These are phyloP conservation scores for Alouatta palliata DNA, from an alignment of 2,113 vertebrate genomes.

Conservation along the genomic window DNA sequence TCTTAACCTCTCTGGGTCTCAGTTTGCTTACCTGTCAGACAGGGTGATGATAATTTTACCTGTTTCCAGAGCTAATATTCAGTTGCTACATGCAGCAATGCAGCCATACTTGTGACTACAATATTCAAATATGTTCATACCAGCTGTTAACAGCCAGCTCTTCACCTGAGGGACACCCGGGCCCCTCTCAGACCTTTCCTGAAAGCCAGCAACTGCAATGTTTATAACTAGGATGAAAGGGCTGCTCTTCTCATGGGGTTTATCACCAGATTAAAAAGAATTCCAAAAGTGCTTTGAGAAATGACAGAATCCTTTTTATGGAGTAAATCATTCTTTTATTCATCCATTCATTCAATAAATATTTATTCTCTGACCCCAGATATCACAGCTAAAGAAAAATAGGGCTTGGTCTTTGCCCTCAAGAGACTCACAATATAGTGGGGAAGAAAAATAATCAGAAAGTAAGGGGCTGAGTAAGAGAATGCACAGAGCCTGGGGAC, in stretches of 20 bases:
- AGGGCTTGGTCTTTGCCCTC: background rate
- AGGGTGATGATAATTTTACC: background rate
- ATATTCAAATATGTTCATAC: background rate
- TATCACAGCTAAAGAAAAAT: background rate
- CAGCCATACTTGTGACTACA: background rate
- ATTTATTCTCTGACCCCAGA: background rate
- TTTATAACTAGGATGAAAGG: background rate
- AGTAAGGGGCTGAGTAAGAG: background rate
- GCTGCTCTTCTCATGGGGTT: background rate
- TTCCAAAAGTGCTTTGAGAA: background rate
- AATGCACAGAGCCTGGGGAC: background rate
- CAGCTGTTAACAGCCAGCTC: background rate
- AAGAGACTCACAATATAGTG: background rate
- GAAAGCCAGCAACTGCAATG: background rate
- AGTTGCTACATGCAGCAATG: background rate
- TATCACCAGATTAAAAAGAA: background rate
- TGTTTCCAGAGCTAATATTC: background rate
- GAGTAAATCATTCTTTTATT: background rate
- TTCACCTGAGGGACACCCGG: background rate
- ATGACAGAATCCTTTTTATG: no score
- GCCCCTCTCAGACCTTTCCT: background rate
- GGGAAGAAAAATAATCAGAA: background rate
- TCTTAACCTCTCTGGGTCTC: background rate
- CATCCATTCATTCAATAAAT: background rate
- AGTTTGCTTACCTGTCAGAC: background rate